These are phyloP conservation scores for Alces alces DNA, from an alignment of 2,113 vertebrate genomes.

Conservation along the genomic window DNA sequence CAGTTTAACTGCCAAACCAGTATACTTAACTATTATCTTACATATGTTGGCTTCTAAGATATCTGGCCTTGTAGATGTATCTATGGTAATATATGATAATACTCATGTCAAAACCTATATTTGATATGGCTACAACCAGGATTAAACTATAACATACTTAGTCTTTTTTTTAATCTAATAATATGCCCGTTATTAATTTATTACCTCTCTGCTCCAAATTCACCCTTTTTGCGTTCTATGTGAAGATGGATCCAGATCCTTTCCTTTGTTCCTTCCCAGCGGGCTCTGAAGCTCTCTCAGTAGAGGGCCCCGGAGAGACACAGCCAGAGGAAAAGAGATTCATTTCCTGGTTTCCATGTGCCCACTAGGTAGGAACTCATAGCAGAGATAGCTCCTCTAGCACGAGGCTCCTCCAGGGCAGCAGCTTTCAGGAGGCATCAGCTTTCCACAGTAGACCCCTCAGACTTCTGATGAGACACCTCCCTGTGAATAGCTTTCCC, in stretches of 20 bases:
- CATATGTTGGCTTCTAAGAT: background rate
- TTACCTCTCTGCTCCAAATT: background rate
- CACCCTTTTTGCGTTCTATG: background rate
- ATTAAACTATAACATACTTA: background rate
- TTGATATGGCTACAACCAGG: background rate
- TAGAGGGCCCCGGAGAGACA: background rate
- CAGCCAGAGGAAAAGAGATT: background rate
- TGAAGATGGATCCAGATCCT: background rate
- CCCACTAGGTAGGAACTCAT: background rate
- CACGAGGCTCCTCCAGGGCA: fast-evolving
- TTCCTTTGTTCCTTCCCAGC: background rate
- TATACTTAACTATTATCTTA: background rate
- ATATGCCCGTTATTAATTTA: background rate
- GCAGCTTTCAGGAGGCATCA: background rate
- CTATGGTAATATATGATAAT: background rate
- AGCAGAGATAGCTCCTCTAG: too few species aligned
- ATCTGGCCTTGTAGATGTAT: background rate
- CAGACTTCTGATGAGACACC: background rate
- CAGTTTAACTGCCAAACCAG: background rate
- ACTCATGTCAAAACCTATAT: background rate
- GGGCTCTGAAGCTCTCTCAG: background rate
- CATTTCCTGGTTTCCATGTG: background rate
- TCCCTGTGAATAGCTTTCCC: background rate
- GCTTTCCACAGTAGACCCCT: background rate
- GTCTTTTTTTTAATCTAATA: background rate